Percentiles rank a stretch among this genome's conserved stretches.
These are phyloP conservation scores for Alloscopus bannaensis DNA, from an alignment of 2,888 invertebrate species.

Conservation along the genomic window DNA sequence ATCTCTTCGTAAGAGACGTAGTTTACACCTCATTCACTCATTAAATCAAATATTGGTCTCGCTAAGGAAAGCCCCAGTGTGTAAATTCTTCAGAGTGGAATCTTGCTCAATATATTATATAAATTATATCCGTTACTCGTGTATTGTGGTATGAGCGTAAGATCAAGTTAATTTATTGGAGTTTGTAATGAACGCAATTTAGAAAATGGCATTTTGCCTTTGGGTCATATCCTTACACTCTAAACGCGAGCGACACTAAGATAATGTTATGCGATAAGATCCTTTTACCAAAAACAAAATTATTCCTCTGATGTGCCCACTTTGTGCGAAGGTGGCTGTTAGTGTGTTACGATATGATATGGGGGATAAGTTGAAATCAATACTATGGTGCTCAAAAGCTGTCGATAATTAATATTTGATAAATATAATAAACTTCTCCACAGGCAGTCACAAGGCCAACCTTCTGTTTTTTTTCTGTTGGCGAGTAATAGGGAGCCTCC, in stretches of 20 bases:
- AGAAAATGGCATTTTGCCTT: neutral
- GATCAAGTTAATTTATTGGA: too few species aligned
- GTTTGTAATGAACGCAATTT: neutral
- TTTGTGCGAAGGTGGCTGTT: neutral
- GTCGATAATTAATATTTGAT: slow-evolving; percentile 57
- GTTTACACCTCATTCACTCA: too few species aligned
- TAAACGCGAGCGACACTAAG: neutral
- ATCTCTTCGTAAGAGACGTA: too few species aligned
- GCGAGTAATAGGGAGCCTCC: neutral
- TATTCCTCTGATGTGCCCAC: neutral
- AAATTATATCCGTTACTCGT: too few species aligned
- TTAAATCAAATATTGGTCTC: too few species aligned
- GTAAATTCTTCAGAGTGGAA: too few species aligned
- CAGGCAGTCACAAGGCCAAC: slow-evolving; percentile 47
- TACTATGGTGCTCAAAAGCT: slow-evolving; percentile 40
- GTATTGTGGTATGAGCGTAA: too few species aligned
- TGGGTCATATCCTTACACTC: neutral
- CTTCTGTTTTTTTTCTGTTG: neutral
- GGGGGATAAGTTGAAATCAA: too few species aligned
- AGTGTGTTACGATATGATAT: too few species aligned
- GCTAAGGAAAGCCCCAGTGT: too few species aligned
- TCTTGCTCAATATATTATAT: too few species aligned
- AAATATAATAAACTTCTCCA: slow-evolving; percentile 47
- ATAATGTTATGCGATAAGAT: neutral
- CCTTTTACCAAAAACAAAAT: neutral